phyloP scores from a whole-genome alignment of 2,797 vertebrate genomes.

The Ataeniobius toweri region DNA sequence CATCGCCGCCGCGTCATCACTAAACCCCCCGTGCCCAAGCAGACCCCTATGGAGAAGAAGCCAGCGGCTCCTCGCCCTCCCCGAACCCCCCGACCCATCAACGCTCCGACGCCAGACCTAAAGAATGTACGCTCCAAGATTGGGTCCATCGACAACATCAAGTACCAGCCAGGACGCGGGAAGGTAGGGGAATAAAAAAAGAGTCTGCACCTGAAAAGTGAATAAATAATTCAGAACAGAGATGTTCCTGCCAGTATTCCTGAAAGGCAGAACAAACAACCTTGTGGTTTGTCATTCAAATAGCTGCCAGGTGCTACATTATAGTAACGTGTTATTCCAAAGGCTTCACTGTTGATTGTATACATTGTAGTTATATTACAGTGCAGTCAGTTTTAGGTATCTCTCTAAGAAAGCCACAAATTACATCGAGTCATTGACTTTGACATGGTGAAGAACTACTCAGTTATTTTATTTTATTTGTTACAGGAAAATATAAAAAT shows the following conservation, averaged over 20 bases:
- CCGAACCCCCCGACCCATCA: constrained; percentile 76
- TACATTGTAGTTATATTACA: no score
- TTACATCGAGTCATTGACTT: neutral
- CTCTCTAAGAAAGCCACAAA: neutral
- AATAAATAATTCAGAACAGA: constrained; percentile 15
- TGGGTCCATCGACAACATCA: constrained; percentile 98
- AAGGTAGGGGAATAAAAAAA: constrained; percentile 82
- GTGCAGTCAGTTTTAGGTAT: neutral
- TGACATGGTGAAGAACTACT: neutral
- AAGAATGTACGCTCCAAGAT: constrained; percentile 96
- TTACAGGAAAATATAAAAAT: neutral
- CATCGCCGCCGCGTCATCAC: constrained; percentile 78
- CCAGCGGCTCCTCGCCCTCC: constrained; percentile 72
- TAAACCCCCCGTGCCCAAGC: constrained; percentile 82
- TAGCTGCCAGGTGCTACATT: neutral
- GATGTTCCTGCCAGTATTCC: constrained; percentile 12
- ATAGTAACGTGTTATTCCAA: constrained; percentile 9
- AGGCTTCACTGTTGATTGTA: neutral
- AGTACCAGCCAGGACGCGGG: constrained; percentile 97
- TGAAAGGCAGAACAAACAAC: constrained; percentile 5
- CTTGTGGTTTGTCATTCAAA: constrained; percentile 12
- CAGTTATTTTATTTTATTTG: neutral
- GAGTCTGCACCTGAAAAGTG: neutral
- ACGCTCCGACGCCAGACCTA: constrained; percentile 84
- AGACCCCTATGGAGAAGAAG: constrained; percentile 82